Evolutionary conservation across 2,888 invertebrate species (phyloP).

Genomic region (Rotaria sp.): DNA sequence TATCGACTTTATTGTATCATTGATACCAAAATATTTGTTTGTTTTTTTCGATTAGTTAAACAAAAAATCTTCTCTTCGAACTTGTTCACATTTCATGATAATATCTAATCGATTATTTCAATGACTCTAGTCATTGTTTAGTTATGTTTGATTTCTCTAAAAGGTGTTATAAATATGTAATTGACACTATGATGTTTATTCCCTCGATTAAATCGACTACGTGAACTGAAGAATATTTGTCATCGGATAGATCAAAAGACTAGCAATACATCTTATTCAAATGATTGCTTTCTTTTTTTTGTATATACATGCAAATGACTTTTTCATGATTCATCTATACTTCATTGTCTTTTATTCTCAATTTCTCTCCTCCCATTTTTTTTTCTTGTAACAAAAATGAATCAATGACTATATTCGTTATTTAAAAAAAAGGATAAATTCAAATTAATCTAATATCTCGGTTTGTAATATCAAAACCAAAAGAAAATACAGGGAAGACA

Average conservation of each 20-base stretch:
- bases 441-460: no score
- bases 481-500: no score
- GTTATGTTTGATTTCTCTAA: not conserved
- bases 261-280: not conserved
- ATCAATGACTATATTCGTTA: no score
- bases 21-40: not conserved
- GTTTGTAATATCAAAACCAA: no score
- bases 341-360: not conserved
- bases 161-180: not conserved
- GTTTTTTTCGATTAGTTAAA: not conserved
- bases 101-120: conserved; percentile 1
- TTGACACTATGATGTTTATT: not conserved
- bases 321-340: not conserved
- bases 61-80: not conserved
- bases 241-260: not conserved
- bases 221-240: not conserved
- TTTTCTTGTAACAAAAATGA: no score
- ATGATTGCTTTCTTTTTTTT: not conserved
- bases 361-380: no score
- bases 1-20: not conserved
- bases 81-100: not conserved
- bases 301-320: not conserved
- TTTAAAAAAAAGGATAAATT: no score
- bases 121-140: not conserved
- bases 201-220: not conserved